Evolutionary conservation across 2,113 vertebrate species (phyloP), one percentile per base, ranked within the genome.

Genomic region (Stegostoma tigrinum): DNA sequence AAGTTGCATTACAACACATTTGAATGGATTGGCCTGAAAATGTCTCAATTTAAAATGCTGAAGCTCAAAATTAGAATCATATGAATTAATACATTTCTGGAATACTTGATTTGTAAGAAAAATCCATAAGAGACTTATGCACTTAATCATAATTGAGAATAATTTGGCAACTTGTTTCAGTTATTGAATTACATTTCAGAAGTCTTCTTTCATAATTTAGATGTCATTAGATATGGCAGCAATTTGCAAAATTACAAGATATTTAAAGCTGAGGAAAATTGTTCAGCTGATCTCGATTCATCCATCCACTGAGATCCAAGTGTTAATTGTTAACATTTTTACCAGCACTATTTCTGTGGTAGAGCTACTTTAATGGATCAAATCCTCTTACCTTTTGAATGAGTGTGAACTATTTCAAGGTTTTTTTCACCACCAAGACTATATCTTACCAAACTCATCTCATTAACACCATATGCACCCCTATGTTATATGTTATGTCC

Each of bases 91-190:
- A 94, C 8, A 70, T 94, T 94, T 94, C 93, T 45, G 27, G 68
- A 70, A 42, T 70, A 70, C 38, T 48, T 95, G 42, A 72, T 72
- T 72, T 27, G 72, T 19, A 42, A 70, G 27, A 48, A 14, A 48
- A 72, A 72, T 30, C 24, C 38, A 61, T 61, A 61, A 61, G 55
- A 30, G 27, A 95, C 27, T 95, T 45, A 72, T 52, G 64, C 86
- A 94, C 38, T 70, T 94, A 94, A 94, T 94, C 10, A 15, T 95
- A 95, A 95, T 95, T 72, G 45, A 95, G 42, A 30, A 95, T 72
- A 72, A 70, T 95, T 95, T 72, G 42, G 68, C 94, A 95, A 95
- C 42, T 45, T 95, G 94, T 5, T 72, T 72, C 68, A 48, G 24
- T 72, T 72, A n/a, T 64, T 95, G 67, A 95, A 45, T 95, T 70